These are phyloP conservation scores for Dreissena rostriformis DNA, from an alignment of 1,140 invertebrate species.

Conservation along the genomic window DNA sequence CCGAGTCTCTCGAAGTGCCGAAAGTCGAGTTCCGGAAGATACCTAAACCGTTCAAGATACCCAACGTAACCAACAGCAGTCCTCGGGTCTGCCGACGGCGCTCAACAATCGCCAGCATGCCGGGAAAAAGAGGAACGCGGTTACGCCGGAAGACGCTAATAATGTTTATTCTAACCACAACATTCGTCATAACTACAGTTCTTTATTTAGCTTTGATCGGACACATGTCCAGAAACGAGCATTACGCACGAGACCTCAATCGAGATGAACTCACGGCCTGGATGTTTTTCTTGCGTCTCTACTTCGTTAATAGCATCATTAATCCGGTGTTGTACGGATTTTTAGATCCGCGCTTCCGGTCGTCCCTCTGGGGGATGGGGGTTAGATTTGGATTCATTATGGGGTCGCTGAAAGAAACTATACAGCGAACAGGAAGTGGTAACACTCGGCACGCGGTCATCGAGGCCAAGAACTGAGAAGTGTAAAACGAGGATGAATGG, in stretches of 20 bases:
- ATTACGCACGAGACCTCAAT: slow-evolving; percentile 10
- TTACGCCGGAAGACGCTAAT: slow-evolving; percentile 46
- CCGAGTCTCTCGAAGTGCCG: not conserved
- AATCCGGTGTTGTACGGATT: slow-evolving; percentile 49
- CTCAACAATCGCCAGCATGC: slow-evolving; percentile 37
- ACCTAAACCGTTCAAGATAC: no score
- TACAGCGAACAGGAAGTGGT: not conserved
- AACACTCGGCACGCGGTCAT: no score
- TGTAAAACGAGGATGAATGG: no score
- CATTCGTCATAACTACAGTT: slow-evolving; percentile 33
- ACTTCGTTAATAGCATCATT: slow-evolving; percentile 53
- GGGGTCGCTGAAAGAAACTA: slow-evolving; percentile 39
- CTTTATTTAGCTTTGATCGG: slow-evolving; percentile 43
- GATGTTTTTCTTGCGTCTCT: slow-evolving; percentile 50
- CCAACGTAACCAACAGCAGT: not conserved
- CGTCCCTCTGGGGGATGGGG: slow-evolving; percentile 43
- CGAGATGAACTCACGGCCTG: not conserved
- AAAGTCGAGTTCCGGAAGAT: not conserved
- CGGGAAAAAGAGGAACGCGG: slow-evolving; percentile 1
- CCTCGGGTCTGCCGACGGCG: slow-evolving; percentile 12
- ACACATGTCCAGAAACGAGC: slow-evolving; percentile 5
- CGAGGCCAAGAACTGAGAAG: no score
- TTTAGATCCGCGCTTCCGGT: slow-evolving; percentile 45
- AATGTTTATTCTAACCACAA: slow-evolving; percentile 50
- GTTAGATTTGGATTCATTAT: slow-evolving; percentile 2